Base-by-base conservation (phyloP, 2,888 invertebrate genomes). In the Epiperipatus broadwayi region DNA sequence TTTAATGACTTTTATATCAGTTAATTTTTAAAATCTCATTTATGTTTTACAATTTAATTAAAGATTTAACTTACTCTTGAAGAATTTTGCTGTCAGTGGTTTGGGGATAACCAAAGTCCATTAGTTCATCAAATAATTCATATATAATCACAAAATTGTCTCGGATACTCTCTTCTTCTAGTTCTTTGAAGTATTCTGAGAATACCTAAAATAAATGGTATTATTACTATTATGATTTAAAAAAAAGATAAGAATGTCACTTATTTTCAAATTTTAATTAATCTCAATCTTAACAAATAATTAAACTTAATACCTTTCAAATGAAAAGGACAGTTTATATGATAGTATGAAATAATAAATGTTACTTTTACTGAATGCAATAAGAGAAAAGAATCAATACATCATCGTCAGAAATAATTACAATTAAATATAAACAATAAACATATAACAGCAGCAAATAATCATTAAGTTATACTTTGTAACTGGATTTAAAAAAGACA, bases 101-200 rank as follows among this genome's bases (percentile, higher is more conserved):
- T 61, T 95, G 95, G 0, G 95, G 95, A 60, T 89, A 93, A 1
- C 95, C 95, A 64, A 95, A 95, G 61, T 97, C 95, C 54, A 95
- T 71, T 32, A 97, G 64, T 58, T 97, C 95, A 59, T 97, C 95
- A 39, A 97, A 60, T 29, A 97, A 63, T 60, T 97, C 95, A 58
- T 95, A 97, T 48, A 95, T 91, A 10, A 97, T 81, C 4, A 97
- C 95, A 61, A 97, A 97, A 62, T 97, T 97, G 57, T 97, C 95
- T 19, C 95, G 69, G 56, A 97, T 91, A 55, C 91, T 91, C 59
- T 97, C 95, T 55, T 97, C 95, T 58, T 97, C 93, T 21, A 93
- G 59, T 59, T 93, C 91, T 61, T 95, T 95, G 58, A 95, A 95
- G 58, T 95, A 95, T 56, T 95, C 93, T 35, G 78, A 75, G 73